Evolutionary conservation across 1,140 invertebrate species (phyloP).

Genomic region (Ylistrum balloti): DNA sequence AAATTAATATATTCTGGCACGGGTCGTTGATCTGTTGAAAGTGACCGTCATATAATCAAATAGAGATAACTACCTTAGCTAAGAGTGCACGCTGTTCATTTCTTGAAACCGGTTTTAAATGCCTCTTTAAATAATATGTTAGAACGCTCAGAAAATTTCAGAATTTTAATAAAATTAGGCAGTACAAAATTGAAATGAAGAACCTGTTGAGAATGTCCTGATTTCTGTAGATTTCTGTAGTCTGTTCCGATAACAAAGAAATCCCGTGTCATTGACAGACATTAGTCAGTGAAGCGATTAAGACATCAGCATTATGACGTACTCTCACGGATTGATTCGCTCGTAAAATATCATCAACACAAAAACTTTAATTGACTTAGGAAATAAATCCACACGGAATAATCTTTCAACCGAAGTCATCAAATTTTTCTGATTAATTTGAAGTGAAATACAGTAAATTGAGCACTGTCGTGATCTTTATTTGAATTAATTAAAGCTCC

Average conservation of each 20-base stretch:
- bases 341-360: background rate
- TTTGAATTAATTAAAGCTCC: constrained; percentile 5
- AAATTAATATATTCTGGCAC: too few species aligned
- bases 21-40: too few species aligned
- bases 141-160: too few species aligned
- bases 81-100: too few species aligned
- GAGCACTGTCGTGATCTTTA: background rate
- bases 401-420: background rate
- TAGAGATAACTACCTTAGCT: too few species aligned
- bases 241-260: background rate
- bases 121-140: too few species aligned
- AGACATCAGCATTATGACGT: background rate
- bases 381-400: background rate
- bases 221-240: too few species aligned
- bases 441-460: constrained; percentile 22
- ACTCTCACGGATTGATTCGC: background rate
- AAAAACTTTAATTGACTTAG: constrained; percentile 9
- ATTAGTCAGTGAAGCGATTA: background rate
- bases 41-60: too few species aligned
- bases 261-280: background rate
- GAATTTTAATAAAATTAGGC: too few species aligned
- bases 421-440: constrained; percentile 2
- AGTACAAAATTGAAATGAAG: too few species aligned
- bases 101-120: too few species aligned
- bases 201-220: too few species aligned